phyloP scores from a whole-genome alignment of 2,113 vertebrate genomes.

The Rattus rattus region DNA sequence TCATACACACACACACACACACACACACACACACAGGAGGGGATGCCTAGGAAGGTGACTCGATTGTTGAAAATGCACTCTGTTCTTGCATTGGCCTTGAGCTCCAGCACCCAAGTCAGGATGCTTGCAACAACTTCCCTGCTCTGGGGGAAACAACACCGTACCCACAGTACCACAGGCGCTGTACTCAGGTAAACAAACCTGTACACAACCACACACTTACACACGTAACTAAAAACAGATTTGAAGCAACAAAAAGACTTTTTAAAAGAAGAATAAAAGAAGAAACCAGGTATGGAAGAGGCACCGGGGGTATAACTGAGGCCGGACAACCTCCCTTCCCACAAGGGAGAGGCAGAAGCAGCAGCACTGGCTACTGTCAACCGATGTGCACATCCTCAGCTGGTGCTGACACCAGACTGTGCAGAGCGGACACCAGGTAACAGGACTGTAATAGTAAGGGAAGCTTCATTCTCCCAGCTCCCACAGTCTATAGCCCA shows the following conservation, averaged over 20 bases:
- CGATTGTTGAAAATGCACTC: neutral
- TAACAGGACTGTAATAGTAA: fast-evolving
- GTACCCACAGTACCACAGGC: neutral
- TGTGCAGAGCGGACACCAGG: fast-evolving
- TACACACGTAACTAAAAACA: neutral
- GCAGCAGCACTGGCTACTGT: neutral
- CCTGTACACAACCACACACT: neutral
- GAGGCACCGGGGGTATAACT: too few relatives aligned
- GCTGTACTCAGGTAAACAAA: neutral
- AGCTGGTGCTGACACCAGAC: too few relatives aligned
- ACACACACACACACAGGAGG: neutral
- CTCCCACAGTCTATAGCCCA: fast-evolving
- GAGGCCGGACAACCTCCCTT: neutral
- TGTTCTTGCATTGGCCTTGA: neutral
- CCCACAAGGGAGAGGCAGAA: neutral
- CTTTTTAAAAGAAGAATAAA: neutral
- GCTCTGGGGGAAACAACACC: neutral
- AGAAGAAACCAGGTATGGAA: neutral
- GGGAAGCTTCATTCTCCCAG: fast-evolving
- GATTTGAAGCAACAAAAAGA: neutral
- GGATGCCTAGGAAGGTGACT: neutral
- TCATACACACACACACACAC: neutral
- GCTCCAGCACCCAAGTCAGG: neutral
- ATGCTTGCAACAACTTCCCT: neutral
- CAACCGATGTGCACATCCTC: fast-evolving